Evolutionary conservation across 1,140 invertebrate genomes (phyloP), one percentile per base, ranked within the genome.

Genomic region (Chrysomallon squamiferum): DNA sequence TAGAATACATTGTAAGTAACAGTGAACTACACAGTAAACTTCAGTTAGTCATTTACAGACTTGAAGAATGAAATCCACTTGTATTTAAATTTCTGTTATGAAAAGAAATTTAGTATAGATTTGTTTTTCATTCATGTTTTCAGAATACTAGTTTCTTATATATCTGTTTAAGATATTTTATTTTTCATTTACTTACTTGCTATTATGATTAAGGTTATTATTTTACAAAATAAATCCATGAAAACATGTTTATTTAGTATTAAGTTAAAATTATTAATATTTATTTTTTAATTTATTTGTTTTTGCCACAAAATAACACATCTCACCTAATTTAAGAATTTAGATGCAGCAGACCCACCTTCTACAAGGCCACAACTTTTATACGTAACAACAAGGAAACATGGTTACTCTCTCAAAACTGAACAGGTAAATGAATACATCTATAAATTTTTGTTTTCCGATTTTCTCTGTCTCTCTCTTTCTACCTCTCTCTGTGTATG

Each of bases 321-420:
- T n/a, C 18, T 25, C 25, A 20, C 9, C n/a, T 45, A 13, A 27
- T 66, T 64, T 56, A 63, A 89, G 89, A 86, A 79, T 75, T 75
- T 90, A 2, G 84, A 85, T 68, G 87, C 86, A n/a, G 67, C 72
- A 9, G 89, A 90, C 82, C 88, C 89, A 41, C 29, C 41, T 7
- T 82, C 81, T 0, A 80, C 66, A 11, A 85, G 88, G 68, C 88
- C 89, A 11, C 79, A 87, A 30, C 87, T 85, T 79, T 81, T 90
- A 54, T 81, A 86, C 52, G 85, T 89, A 9, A 78, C 84, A 74
- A 52, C 76, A 29, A 58, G 45, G 15, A 69, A 59, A 41, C 29
- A 32, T 9, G 50, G 58, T 13, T 57, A 62, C n/a, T 62, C 27
- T 25, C 52, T 68, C 4, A 66, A 59, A 29, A 43, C 57, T 41